phyloP scores from a whole-genome alignment of 2,888 invertebrate species.

The Drosophila prolongata region DNA sequence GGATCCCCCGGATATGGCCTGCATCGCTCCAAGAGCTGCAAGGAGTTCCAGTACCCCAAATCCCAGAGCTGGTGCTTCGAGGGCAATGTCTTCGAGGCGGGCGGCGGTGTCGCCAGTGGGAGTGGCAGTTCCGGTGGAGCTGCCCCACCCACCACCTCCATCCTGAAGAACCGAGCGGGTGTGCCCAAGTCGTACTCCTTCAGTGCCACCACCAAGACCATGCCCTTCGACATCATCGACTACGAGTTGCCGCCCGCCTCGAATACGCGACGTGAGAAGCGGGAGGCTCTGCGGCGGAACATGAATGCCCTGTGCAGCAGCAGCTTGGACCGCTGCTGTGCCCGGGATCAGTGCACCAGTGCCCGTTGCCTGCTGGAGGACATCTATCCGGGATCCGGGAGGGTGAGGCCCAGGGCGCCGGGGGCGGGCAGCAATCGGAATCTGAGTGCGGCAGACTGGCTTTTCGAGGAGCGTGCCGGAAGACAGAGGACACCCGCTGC shows the following conservation, averaged over 20 bases:
- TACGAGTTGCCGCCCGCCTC: constrained; percentile 82
- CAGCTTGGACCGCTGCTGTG: constrained; percentile 81
- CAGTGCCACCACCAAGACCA: constrained; percentile 82
- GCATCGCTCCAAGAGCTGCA: constrained; percentile 83
- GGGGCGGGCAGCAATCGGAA: constrained; percentile 79
- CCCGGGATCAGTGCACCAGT: constrained; percentile 83
- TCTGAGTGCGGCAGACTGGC: constrained; percentile 80
- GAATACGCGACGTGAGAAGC: constrained; percentile 79
- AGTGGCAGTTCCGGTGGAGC: constrained; percentile 27
- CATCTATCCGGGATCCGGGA: constrained; percentile 75
- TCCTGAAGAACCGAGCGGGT: constrained; percentile 78
- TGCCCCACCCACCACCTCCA: constrained; percentile 69
- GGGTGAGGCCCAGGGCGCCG: constrained; percentile 53
- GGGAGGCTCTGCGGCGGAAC: constrained; percentile 81
- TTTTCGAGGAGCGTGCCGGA: constrained; percentile 78
- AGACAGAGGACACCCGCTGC: constrained; percentile 53
- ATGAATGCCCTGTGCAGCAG: constrained; percentile 81
- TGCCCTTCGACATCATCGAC: constrained; percentile 84
- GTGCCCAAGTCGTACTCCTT: constrained; percentile 85
- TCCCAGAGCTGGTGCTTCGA: constrained; percentile 84
- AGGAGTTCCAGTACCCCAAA: constrained; percentile 84
- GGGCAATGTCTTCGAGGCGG: constrained; percentile 75
- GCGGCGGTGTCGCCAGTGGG: constrained; percentile 49
- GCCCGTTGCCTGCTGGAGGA: constrained; percentile 83
- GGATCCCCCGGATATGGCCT: constrained; percentile 79